Conservation (phyloP, 2,888 invertebrate species). For the Dolomedes plantarius region DNA sequence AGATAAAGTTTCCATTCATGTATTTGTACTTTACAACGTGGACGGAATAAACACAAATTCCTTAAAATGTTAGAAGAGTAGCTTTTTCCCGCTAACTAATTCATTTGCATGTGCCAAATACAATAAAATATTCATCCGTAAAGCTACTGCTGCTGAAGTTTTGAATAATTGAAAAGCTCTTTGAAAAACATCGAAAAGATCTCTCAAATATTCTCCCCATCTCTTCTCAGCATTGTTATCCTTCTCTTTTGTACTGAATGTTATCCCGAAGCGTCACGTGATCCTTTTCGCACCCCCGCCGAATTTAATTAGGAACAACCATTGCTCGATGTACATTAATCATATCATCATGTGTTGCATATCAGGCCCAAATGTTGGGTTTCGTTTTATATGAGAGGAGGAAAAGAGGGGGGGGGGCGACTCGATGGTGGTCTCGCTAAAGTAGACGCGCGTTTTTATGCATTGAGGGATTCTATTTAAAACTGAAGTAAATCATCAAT, state of each 20-base stretch:
- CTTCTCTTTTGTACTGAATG: constrained; percentile 24
- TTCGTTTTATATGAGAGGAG: background rate
- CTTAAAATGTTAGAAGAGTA: constrained; percentile 28
- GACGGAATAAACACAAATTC: constrained; percentile 41
- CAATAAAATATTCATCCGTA: constrained; percentile 61
- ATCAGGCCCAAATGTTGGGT: background rate
- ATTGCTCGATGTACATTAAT: constrained; percentile 46
- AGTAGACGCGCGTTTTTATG: too few relatives aligned
- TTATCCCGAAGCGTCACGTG: constrained; percentile 17
- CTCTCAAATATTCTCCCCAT: background rate
- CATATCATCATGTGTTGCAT: constrained; percentile 40
- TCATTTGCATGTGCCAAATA: constrained; percentile 51
- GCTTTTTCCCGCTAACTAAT: constrained; percentile 48
- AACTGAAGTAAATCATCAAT: background rate
- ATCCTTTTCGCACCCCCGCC: constrained; percentile 30
- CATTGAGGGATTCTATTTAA: background rate
- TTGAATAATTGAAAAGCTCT: constrained; percentile 59
- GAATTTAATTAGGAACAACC: constrained; percentile 52
- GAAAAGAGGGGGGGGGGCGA: background rate
- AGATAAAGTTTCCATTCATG: constrained; percentile 32
- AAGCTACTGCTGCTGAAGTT: constrained; percentile 48
- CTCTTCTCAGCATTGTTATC: constrained; percentile 29
- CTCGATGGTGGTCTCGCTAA: too few relatives aligned
- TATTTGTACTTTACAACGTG: constrained; percentile 40
- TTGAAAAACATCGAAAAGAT: constrained; percentile 14